Evolutionary conservation across 1,140 invertebrate genomes (phyloP).

Genomic region (Caligus rogercresseyi): DNA sequence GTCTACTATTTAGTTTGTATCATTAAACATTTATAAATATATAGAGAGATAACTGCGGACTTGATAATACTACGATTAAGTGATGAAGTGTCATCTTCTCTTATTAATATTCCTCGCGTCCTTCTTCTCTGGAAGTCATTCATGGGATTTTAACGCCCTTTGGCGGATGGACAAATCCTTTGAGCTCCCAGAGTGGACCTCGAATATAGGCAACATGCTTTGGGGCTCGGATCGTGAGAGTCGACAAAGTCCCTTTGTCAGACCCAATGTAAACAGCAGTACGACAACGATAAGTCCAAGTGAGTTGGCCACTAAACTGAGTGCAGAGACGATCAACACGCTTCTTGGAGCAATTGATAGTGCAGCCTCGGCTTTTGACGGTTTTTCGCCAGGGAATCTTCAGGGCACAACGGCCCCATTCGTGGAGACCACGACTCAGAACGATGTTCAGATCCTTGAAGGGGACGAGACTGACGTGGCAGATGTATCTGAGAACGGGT

Average conservation of each 20-base stretch:
- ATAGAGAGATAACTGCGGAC: no score
- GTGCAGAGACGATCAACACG: not conserved
- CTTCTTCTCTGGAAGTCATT: no score
- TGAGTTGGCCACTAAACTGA: not conserved
- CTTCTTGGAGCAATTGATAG: not conserved
- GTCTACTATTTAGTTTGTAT: no score
- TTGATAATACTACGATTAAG: no score
- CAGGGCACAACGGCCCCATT: not conserved
- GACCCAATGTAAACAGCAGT: not conserved
- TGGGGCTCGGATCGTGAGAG: not conserved
- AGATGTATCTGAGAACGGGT: not conserved
- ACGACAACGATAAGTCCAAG: not conserved
- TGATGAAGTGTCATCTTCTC: no score
- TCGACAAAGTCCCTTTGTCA: not conserved
- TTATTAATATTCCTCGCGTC: no score
- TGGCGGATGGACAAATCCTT: not conserved
- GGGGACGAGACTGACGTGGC: not conserved
- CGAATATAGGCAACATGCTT: not conserved
- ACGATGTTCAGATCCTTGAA: not conserved
- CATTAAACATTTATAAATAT: no score
- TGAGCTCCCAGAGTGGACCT: not conserved
- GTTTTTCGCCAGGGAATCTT: not conserved
- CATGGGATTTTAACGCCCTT: not conserved
- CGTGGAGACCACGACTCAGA: not conserved
- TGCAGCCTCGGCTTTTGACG: not conserved